Evolutionary conservation across 2,113 vertebrate genomes (phyloP).

Genomic region (Megaleporinus macrocephalus): DNA sequence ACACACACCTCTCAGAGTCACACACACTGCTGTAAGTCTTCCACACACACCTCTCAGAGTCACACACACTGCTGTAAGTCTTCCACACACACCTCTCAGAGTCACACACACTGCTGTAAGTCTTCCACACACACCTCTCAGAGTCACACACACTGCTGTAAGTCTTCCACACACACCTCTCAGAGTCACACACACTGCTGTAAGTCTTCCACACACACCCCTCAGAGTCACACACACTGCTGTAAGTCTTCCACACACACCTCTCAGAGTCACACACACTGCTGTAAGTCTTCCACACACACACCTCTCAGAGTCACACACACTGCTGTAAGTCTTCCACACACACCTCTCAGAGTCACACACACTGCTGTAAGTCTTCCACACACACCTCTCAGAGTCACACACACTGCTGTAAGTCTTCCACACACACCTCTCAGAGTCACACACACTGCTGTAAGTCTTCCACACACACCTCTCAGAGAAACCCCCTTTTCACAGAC

Average conservation of each 20-base stretch:
- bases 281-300: slow-evolving; percentile 55
- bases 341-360: slow-evolving; percentile 80
- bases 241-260: too few relatives aligned
- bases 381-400: slow-evolving; percentile 41
- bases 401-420: too few relatives aligned
- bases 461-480: slow-evolving; percentile 39
- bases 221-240: slow-evolving; percentile 28
- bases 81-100: slow-evolving; percentile 78
- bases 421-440: slow-evolving; percentile 80
- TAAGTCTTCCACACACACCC: slow-evolving; percentile 53
- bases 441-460: slow-evolving; percentile 71
- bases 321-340: too few relatives aligned
- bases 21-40: slow-evolving; percentile 67
- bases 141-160: too few relatives aligned
- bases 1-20: slow-evolving; percentile 80
- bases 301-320: slow-evolving; percentile 41
- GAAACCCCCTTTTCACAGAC: too few relatives aligned
- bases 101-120: slow-evolving; percentile 75
- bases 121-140: slow-evolving; percentile 38
- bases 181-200: slow-evolving; percentile 78
- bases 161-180: slow-evolving; percentile 74
- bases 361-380: slow-evolving; percentile 65
- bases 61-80: too few relatives aligned
- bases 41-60: slow-evolving; percentile 40
- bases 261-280: slow-evolving; percentile 80